phyloP scores from a whole-genome alignment of 2,797 vertebrate genomes.

The Apodemus agrarius region DNA sequence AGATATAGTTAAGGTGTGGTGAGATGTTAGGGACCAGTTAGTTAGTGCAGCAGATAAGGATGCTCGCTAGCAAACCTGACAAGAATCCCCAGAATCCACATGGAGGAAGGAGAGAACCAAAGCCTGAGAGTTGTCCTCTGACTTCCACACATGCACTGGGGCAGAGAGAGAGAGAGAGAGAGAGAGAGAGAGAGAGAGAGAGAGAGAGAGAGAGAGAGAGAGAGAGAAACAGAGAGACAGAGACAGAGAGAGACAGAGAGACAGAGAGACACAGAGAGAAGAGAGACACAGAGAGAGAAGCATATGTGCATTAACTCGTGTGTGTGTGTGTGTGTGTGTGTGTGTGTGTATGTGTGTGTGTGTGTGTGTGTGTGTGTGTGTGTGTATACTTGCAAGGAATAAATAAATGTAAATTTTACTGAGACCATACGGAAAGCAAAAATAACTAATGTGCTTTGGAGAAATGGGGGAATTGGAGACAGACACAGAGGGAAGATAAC shows the following conservation, averaged over 20 bases:
- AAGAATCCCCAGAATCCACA: neutral
- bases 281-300: too few species aligned
- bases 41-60: neutral
- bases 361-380: neutral
- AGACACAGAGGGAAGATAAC: neutral
- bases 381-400: neutral
- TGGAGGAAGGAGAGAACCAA: neutral
- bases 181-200: neutral
- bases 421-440: neutral
- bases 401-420: neutral
- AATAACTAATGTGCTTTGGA: neutral
- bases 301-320: neutral
- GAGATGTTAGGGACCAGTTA: neutral
- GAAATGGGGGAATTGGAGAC: neutral
- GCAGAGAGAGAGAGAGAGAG: neutral
- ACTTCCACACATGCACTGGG: neutral
- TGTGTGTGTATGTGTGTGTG: rapidly evolving
- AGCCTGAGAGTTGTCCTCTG: neutral
- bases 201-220: too few species aligned
- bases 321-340: neutral
- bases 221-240: too few species aligned
- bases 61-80: neutral
- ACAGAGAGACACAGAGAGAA: too few species aligned
- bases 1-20: neutral
- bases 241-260: too few species aligned